A percentile compares a stretch with the other conserved stretches of the same genome.
These are phyloP conservation scores for Caiman crocodilus DNA, from an alignment of 2,797 vertebrate species.

Conservation along the genomic window DNA sequence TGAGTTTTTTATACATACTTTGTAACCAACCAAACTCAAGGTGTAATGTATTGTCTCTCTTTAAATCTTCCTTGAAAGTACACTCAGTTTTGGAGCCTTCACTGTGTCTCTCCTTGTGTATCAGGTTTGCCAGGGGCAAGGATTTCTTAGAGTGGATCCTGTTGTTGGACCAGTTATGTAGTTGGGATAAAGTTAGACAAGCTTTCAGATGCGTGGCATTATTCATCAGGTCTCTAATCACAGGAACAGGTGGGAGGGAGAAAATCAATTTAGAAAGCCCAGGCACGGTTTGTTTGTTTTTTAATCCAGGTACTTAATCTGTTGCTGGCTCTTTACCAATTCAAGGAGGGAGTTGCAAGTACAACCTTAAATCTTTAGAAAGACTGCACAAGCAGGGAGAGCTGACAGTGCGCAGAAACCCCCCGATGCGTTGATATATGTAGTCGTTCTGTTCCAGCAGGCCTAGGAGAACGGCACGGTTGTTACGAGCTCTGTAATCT, in stretches of 20 bases:
- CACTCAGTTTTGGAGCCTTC: neutral
- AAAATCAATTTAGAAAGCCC: too few species aligned
- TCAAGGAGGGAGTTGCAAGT: too few species aligned
- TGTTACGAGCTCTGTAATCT: neutral
- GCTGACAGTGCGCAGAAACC: neutral
- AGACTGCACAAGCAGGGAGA: neutral
- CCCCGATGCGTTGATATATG: neutral
- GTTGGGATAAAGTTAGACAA: too few species aligned
- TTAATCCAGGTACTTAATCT: too few species aligned
- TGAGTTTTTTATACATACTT: conserved; percentile 51
- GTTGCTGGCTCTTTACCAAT: too few species aligned
- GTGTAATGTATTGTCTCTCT: neutral
- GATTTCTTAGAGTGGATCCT: neutral
- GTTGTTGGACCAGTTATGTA: too few species aligned
- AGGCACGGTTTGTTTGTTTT: too few species aligned
- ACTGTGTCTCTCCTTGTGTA: neutral
- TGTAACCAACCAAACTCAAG: conserved; percentile 32
- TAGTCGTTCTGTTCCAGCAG: neutral
- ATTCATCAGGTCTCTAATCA: too few species aligned
- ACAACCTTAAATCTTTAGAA: neutral
- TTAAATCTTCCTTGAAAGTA: conserved; percentile 12
- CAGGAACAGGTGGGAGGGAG: neutral
- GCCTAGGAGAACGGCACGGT: neutral
- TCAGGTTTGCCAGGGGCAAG: neutral
- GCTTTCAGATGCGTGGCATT: too few species aligned